Percentiles rank a stretch among this genome's conserved stretches.
Evolutionary conservation across 2,797 vertebrate species (phyloP).

Genomic region (Sebastes hubbsi): DNA sequence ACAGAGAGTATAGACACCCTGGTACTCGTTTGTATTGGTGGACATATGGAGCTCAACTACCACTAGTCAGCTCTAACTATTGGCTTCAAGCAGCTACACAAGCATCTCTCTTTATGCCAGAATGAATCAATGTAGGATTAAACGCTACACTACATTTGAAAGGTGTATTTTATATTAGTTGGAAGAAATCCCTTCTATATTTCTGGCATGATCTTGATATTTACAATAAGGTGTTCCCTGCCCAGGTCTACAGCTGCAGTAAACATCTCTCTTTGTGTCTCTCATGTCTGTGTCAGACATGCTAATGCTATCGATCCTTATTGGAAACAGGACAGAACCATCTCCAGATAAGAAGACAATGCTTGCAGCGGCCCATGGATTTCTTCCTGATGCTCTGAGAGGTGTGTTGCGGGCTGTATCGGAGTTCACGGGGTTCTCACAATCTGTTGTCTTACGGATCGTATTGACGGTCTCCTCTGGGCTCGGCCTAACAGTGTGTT

Average conservation of each 20-base stretch:
- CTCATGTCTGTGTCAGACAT: slow-evolving; percentile 51
- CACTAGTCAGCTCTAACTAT: background rate
- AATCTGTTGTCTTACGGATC: slow-evolving; percentile 66
- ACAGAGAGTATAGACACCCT: background rate
- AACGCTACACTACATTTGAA: background rate
- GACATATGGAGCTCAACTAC: background rate
- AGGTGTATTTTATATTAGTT: background rate
- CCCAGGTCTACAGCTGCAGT: background rate
- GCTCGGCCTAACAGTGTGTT: slow-evolving; percentile 47
- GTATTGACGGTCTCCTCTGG: slow-evolving; percentile 64
- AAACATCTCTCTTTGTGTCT: slow-evolving; percentile 9
- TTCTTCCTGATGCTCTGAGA: slow-evolving; percentile 69
- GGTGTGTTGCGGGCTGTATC: slow-evolving; percentile 62
- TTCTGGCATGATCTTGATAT: background rate
- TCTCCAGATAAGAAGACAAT: slow-evolving; percentile 73
- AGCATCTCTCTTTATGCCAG: background rate
- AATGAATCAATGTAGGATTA: background rate
- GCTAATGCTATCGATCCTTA: slow-evolving; percentile 70
- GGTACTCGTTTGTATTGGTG: background rate
- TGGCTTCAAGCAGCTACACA: background rate
- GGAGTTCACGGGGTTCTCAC: slow-evolving; percentile 73
- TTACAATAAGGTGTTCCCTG: background rate
- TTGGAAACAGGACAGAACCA: slow-evolving; percentile 63
- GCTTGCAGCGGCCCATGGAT: slow-evolving; percentile 71
- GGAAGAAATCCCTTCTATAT: background rate